A percentile compares a stretch with the other conserved stretches of the same genome.
These are phyloP conservation scores for Apamea anceps DNA, from an alignment of 2,888 invertebrate genomes.

Conservation along the genomic window DNA sequence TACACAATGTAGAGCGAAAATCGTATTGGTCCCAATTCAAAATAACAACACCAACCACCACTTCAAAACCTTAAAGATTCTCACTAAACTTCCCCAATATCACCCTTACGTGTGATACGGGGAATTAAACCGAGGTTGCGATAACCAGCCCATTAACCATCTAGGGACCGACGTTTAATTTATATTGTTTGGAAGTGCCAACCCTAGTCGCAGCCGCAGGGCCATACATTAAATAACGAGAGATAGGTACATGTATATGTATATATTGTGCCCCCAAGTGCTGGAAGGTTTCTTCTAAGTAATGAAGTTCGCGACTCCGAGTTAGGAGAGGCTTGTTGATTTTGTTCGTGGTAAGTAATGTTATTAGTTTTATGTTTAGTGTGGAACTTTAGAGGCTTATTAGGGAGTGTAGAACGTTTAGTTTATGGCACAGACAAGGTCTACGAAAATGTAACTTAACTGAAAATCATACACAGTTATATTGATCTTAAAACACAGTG, in stretches of 20 bases:
- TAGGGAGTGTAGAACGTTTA: slow-evolving; percentile 12
- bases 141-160: slow-evolving; percentile 64
- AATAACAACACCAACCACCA: not conserved
- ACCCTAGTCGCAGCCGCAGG: slow-evolving; percentile 54
- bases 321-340: slow-evolving; percentile 60
- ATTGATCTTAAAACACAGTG: not conserved
- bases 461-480: not conserved
- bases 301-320: slow-evolving; percentile 67
- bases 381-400: slow-evolving; percentile 25
- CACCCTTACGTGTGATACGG: slow-evolving; percentile 41
- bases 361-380: slow-evolving; percentile 53
- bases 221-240: slow-evolving; percentile 62
- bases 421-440: not conserved
- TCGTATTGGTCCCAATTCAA: not conserved
- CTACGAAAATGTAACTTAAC: not conserved
- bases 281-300: slow-evolving; percentile 69
- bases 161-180: slow-evolving; percentile 60
- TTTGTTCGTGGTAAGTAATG: slow-evolving; percentile 40
- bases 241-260: slow-evolving; percentile 39
- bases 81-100: slow-evolving; percentile 39
- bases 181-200: slow-evolving; percentile 66
- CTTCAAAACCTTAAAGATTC: slow-evolving; percentile 4
- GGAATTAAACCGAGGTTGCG: slow-evolving; percentile 52
- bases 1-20: not conserved
- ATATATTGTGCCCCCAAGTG: slow-evolving; percentile 47